These are phyloP conservation scores for Escarpia spicata DNA, from an alignment of 2,888 invertebrate species.

Conservation along the genomic window DNA sequence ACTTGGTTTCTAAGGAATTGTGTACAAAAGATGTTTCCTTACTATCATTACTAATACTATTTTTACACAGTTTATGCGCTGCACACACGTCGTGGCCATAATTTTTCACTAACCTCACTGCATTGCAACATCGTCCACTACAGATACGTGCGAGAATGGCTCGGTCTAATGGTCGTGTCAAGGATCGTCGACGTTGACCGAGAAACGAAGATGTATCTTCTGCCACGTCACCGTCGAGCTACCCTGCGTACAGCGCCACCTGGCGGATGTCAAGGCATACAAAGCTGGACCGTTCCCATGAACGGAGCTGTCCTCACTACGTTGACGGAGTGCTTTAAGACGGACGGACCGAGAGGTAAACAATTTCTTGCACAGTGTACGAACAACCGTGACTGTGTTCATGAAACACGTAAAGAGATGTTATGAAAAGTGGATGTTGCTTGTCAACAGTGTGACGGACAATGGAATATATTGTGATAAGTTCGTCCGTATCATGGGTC, in stretches of 20 bases:
- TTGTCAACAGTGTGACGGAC: too few species aligned
- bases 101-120: background rate
- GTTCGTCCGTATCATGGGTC: too few species aligned
- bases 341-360: conserved; percentile 23
- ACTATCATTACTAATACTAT: too few species aligned
- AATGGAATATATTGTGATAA: too few species aligned
- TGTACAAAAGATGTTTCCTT: too few species aligned
- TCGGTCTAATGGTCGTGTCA: conserved; percentile 21
- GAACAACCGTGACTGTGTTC: too few species aligned
- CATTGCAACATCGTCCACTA: background rate
- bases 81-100: too few species aligned
- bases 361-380: background rate
- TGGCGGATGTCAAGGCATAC: background rate
- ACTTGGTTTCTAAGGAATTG: too few species aligned
- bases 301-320: background rate
- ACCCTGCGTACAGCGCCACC: background rate
- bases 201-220: conserved; percentile 21
- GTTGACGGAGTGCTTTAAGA: conserved; percentile 18
- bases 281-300: background rate
- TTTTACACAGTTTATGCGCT: too few species aligned
- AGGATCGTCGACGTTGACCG: conserved; percentile 21
- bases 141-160: conserved; percentile 28
- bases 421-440: too few species aligned
- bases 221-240: conserved; percentile 18
- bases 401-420: too few species aligned